Evolutionary conservation across 1,140 invertebrate genomes (phyloP).

Genomic region (Drosophila varians): DNA sequence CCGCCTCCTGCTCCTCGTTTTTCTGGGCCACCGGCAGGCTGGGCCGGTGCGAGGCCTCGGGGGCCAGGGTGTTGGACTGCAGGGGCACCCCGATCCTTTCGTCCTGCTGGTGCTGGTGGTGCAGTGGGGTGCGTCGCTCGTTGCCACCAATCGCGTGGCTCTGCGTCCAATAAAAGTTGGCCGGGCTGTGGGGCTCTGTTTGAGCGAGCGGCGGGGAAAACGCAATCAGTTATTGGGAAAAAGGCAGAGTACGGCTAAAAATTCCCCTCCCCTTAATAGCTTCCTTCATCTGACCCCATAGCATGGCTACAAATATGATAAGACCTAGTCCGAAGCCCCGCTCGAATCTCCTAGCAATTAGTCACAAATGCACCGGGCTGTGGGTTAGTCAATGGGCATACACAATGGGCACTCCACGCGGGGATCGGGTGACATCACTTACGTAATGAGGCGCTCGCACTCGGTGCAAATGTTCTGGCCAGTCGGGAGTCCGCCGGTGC

Average conservation of each 20-base stretch:
- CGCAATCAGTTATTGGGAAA: slow-evolving; percentile 53
- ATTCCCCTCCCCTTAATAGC: neutral
- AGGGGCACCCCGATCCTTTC: slow-evolving; percentile 66
- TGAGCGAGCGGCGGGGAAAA: slow-evolving; percentile 18
- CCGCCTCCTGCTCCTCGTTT: slow-evolving; percentile 15
- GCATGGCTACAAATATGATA: slow-evolving; percentile 9
- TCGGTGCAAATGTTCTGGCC: slow-evolving; percentile 96
- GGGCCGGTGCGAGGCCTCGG: slow-evolving; percentile 83
- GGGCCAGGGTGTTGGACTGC: slow-evolving; percentile 71
- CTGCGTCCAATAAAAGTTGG: slow-evolving; percentile 86
- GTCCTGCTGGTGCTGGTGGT: slow-evolving; percentile 62
- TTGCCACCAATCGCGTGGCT: slow-evolving; percentile 87
- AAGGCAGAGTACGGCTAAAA: neutral
- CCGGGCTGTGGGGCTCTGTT: slow-evolving; percentile 84
- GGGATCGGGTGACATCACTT: slow-evolving; percentile 85
- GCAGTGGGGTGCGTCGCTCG: slow-evolving; percentile 66
- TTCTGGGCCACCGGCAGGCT: slow-evolving; percentile 78
- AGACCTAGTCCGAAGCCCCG: too few relatives aligned
- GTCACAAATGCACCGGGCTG: slow-evolving; percentile 33
- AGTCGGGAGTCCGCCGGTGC: slow-evolving; percentile 89
- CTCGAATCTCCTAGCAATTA: slow-evolving; percentile 8
- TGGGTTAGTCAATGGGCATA: slow-evolving; percentile 47
- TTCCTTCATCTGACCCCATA: neutral
- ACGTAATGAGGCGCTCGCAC: slow-evolving; percentile 96
- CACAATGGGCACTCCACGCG: slow-evolving; percentile 18